Evolutionary conservation across 2,888 invertebrate genomes (phyloP).

Genomic region (Ennomos erosarius): DNA sequence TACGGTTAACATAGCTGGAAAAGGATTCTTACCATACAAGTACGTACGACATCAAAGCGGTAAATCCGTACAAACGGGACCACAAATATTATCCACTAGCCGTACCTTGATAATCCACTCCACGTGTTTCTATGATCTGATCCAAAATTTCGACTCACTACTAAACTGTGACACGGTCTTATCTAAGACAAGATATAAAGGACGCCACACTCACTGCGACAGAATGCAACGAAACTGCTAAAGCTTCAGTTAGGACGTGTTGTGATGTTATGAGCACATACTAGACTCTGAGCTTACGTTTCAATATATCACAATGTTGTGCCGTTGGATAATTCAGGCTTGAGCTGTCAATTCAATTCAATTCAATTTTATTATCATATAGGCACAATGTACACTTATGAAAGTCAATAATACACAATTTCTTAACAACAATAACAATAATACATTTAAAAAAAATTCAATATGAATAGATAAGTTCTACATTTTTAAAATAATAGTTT

Average conservation of each 20-base stretch:
- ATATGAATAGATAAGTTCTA: too few species aligned
- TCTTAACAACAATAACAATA: too few species aligned
- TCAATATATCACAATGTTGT: not conserved
- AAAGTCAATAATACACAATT: too few species aligned
- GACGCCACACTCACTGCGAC: conserved; percentile 3
- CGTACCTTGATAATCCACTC: conserved; percentile 2
- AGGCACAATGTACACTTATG: too few species aligned
- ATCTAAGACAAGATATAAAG: conserved; percentile 5
- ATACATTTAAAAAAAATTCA: too few species aligned
- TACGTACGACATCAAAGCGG: conserved; percentile 2
- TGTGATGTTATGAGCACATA: conserved; percentile 6
- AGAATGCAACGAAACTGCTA: conserved; percentile 11
- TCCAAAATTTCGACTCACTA: not conserved
- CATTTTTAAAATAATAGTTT: too few species aligned
- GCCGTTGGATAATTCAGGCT: not conserved
- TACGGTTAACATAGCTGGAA: too few species aligned
- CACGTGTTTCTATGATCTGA: conserved; percentile 8
- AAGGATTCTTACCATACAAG: not conserved
- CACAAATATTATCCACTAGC: conserved; percentile 7
- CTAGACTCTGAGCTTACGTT: not conserved
- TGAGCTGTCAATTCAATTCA: too few species aligned
- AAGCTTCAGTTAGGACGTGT: conserved; percentile 5
- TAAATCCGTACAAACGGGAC: conserved; percentile 6
- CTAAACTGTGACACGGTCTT: not conserved
- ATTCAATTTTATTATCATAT: too few species aligned